Percentiles rank a stretch among this genome's conserved stretches.
These are phyloP conservation scores for Apeltes quadracus DNA, from an alignment of 2,113 vertebrate species.

Conservation along the genomic window DNA sequence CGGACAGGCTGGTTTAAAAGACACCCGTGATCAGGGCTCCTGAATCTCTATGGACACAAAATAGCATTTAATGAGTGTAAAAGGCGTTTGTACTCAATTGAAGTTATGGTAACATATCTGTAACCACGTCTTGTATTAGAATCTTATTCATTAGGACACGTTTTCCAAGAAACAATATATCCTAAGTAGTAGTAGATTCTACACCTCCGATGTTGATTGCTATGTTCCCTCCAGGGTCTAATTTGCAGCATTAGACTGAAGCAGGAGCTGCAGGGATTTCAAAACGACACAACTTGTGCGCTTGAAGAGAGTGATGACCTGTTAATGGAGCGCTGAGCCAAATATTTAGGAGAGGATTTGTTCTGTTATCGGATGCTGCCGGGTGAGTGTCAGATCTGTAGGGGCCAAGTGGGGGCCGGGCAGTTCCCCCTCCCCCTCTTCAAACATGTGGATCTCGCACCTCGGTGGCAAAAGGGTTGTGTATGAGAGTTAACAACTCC, in stretches of 20 bases:
- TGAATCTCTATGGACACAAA: neutral
- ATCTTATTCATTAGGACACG: too few species aligned
- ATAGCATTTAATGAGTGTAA: neutral
- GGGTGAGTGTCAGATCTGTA: conserved; percentile 24
- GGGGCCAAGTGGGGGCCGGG: too few species aligned
- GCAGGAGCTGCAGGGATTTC: neutral
- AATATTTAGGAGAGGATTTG: conserved; percentile 60
- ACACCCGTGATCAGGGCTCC: neutral
- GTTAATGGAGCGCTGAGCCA: conserved; percentile 32
- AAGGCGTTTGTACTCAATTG: neutral
- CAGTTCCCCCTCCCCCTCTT: conserved; percentile 26
- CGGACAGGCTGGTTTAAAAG: neutral
- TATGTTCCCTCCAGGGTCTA: neutral
- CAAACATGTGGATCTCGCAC: conserved; percentile 70
- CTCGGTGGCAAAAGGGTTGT: conserved; percentile 75
- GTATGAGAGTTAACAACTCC: conserved; percentile 70
- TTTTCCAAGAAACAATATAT: neutral
- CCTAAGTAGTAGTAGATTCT: neutral
- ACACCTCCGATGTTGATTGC: neutral
- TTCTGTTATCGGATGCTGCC: conserved; percentile 42
- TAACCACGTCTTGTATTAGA: neutral
- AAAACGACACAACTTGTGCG: neutral
- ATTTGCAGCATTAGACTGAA: neutral
- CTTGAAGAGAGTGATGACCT: neutral
- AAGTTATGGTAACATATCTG: neutral